A percentile compares a stretch with the other conserved stretches of the same genome.
Conservation (phyloP, 2,113 vertebrate genomes). For the Otocyon megalotis region DNA sequence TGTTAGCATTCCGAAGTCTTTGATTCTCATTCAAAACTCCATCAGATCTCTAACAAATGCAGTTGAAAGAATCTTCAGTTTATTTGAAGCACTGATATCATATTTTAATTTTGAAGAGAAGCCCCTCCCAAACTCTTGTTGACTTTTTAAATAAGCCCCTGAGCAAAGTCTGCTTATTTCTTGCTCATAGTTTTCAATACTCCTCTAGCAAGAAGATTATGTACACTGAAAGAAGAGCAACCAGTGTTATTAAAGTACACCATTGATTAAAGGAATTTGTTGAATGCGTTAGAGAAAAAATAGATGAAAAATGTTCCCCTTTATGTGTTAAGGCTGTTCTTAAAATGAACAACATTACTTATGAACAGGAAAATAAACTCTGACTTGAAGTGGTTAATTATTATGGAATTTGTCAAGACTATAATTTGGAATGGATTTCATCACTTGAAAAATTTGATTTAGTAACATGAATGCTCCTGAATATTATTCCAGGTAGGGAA, state of each 20-base stretch:
- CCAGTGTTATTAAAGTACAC: neutral
- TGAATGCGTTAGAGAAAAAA: slow-evolving; percentile 22
- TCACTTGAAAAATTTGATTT: slow-evolving; percentile 30
- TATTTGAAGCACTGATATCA: slow-evolving; percentile 38
- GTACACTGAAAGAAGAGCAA: slow-evolving; percentile 14
- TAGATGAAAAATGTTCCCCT: slow-evolving; percentile 29
- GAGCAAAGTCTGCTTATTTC: slow-evolving; percentile 25
- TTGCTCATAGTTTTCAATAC: slow-evolving; percentile 17
- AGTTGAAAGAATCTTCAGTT: slow-evolving; percentile 33
- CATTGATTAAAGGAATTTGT: slow-evolving; percentile 54
- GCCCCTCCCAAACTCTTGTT: neutral
- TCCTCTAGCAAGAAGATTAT: slow-evolving; percentile 24
- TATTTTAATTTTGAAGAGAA: slow-evolving; percentile 48
- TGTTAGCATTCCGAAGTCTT: neutral
- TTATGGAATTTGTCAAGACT: slow-evolving; percentile 55
- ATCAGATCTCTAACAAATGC: neutral
- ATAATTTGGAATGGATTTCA: slow-evolving; percentile 46
- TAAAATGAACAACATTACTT: slow-evolving; percentile 48
- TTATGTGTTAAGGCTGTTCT: slow-evolving; percentile 36
- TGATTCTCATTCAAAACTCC: slow-evolving; percentile 31
- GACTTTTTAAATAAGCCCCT: slow-evolving; percentile 30
- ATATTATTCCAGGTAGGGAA: neutral
- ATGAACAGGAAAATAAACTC: slow-evolving; percentile 33
- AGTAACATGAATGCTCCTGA: neutral
- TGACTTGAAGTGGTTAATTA: slow-evolving; percentile 52